Evolutionary conservation across 1,140 invertebrate species (phyloP).

Genomic region (Muscidifurax raptorellus): DNA sequence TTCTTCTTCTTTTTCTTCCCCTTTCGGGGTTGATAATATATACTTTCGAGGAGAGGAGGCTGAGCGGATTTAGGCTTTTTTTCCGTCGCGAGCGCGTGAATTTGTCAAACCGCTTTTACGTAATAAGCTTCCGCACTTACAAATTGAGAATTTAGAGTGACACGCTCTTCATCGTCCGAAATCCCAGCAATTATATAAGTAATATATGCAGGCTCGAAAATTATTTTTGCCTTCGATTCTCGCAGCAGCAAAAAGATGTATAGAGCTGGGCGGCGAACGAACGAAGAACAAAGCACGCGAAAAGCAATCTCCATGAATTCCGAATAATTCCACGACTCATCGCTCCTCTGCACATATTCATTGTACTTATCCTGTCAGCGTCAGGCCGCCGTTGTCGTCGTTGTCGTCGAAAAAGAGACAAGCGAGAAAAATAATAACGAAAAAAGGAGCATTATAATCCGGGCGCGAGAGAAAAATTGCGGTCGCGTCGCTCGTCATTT

Average conservation of each 20-base stretch:
- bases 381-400: slow-evolving; percentile 10
- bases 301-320: slow-evolving; percentile 52
- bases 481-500: slow-evolving; percentile 2
- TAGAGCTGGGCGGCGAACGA: neutral
- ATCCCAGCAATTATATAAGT: too few relatives aligned
- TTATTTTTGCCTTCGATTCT: neutral
- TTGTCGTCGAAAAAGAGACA: neutral
- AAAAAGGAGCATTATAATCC: slow-evolving; percentile 41
- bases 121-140: neutral
- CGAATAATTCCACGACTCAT: slow-evolving; percentile 50
- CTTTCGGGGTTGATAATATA: neutral
- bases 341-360: slow-evolving; percentile 48
- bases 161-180: too few relatives aligned
- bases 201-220: neutral
- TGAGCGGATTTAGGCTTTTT: neutral
- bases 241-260: neutral
- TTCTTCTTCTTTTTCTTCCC: slow-evolving; percentile 15
- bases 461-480: slow-evolving; percentile 18
- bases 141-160: neutral
- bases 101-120: neutral
- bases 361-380: slow-evolving; percentile 48
- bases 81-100: neutral
- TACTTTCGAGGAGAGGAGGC: neutral
- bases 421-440: slow-evolving; percentile 36
- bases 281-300: slow-evolving; percentile 39